These are phyloP conservation scores for Siniperca undulata DNA, from an alignment of 2,797 vertebrate species.

Conservation along the genomic window DNA sequence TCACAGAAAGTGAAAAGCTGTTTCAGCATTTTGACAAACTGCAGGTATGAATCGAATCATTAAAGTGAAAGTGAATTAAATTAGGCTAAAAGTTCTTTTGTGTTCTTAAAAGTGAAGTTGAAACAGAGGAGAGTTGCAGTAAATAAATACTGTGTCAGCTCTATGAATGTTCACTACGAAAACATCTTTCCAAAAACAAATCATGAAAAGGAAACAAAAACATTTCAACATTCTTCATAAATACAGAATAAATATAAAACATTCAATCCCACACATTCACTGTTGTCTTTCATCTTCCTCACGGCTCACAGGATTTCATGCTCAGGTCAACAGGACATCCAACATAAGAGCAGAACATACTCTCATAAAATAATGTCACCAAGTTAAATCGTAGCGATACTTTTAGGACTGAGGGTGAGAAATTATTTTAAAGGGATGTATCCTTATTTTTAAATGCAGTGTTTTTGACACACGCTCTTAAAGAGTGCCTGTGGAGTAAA, in stretches of 20 bases:
- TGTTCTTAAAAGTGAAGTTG: not conserved
- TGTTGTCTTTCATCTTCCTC: conserved; percentile 21
- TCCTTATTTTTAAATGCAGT: not conserved
- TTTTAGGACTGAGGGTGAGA: not conserved
- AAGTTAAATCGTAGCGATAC: not conserved
- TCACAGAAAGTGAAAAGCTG: not conserved
- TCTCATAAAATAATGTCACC: not conserved
- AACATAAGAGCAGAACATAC: not conserved
- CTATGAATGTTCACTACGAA: not conserved
- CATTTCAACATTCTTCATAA: conserved; percentile 49
- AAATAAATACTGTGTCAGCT: conserved; percentile 20
- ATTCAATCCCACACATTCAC: conserved; percentile 40
- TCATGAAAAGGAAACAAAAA: not conserved
- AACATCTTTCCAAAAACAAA: conserved; percentile 4
- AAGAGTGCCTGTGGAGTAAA: not conserved
- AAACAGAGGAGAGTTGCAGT: not conserved
- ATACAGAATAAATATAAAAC: conserved; percentile 63
- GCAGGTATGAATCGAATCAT: not conserved
- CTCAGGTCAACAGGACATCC: not conserved
- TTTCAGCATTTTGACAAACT: conserved; percentile 19
- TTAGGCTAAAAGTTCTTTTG: not conserved
- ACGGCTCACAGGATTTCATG: conserved; percentile 6
- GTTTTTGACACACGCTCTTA: not conserved
- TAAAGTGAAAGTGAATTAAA: not conserved
- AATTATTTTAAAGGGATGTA: not conserved